Conservation (phyloP, 2,113 vertebrate genomes). For the Paratilapia polleni region DNA sequence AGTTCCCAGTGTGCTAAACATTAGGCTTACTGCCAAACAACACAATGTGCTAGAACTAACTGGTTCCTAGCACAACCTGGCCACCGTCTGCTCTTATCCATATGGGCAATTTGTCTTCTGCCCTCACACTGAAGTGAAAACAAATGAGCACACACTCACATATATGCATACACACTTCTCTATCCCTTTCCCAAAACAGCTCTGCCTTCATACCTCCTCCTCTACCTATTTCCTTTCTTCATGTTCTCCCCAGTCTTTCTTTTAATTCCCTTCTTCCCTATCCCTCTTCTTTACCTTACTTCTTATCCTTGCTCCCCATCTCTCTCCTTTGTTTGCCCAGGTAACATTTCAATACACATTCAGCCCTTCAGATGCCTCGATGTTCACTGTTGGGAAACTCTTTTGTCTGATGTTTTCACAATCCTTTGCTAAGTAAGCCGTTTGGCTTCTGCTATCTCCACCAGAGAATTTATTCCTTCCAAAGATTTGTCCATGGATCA, state of each 20-base stretch:
- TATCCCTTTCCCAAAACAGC: not conserved
- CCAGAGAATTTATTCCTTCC: constrained; percentile 35
- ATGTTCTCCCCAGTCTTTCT: not conserved
- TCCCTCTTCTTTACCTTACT: not conserved
- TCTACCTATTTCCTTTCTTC: not conserved
- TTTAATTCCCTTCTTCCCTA: not conserved
- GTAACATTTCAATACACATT: not conserved
- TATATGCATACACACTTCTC: not conserved
- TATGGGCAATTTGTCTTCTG: constrained; percentile 57
- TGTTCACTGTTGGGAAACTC: not conserved
- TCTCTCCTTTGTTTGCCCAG: not conserved
- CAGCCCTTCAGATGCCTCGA: not conserved
- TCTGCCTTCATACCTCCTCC: not conserved
- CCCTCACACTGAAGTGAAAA: constrained; percentile 31
- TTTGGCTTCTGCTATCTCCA: constrained; percentile 36
- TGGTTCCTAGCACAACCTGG: constrained; percentile 64
- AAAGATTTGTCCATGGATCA: constrained; percentile 46
- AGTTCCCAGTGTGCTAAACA: constrained; percentile 64
- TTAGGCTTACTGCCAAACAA: constrained; percentile 65
- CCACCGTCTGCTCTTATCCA: constrained; percentile 67
- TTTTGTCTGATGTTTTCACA: constrained; percentile 41
- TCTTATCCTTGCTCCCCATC: not conserved
- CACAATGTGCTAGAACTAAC: constrained; percentile 69
- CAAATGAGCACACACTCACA: constrained; percentile 4
- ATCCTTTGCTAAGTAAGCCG: constrained; percentile 42